Evolutionary conservation across 2,888 invertebrate species (phyloP), one percentile per base, ranked within the genome.

Genomic region (Hoplodrina ambigua): DNA sequence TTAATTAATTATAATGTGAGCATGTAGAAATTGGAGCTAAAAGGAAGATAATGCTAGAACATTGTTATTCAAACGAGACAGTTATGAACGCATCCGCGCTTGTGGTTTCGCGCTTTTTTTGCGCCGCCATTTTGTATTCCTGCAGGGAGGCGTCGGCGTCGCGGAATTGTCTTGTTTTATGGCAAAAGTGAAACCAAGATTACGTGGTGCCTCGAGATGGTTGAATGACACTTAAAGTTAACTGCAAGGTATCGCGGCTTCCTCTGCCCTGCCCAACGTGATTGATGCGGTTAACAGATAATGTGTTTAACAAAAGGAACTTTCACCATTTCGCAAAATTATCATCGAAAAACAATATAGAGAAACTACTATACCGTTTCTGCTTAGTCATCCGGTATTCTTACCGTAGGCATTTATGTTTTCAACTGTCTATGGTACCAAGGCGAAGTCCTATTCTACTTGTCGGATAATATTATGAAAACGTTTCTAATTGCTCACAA

Each of bases 141-240:
- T 89, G 85, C 72, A 81, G 85, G 80, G 85, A 83, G 85, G 80
- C 82, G 80, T 84, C 76, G 44, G 49, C 60, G 33, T 72, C 55
- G 56, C 49, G 81, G 89, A 93, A 91, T 90, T 86, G 80, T 78
- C 85, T 84, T 85, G 87, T 92, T 92, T 91, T 90, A 91, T 92
- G 88, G 90, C 88, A 93, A 94, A 94, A 94, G 94, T 94, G 94
- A 94, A 94, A 94, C 89, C 88, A 82, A 85, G 84, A 90, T 86
- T 82, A 86, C 80, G 85, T 75, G 85, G 79, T 70, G 64, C 65
- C 57, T 44, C 46, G 75, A 85, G 84, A 85, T 88, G 84, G 88
- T 88, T 90, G 87, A 89, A 89, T 85, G 89, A 89, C 89, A 89
- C 79, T 85, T 84, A 80, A 82, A 75, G 61, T 72, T 81, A 84